These are phyloP conservation scores for Tineola bisselliella DNA, from an alignment of 2,888 invertebrate species.

Conservation along the genomic window DNA sequence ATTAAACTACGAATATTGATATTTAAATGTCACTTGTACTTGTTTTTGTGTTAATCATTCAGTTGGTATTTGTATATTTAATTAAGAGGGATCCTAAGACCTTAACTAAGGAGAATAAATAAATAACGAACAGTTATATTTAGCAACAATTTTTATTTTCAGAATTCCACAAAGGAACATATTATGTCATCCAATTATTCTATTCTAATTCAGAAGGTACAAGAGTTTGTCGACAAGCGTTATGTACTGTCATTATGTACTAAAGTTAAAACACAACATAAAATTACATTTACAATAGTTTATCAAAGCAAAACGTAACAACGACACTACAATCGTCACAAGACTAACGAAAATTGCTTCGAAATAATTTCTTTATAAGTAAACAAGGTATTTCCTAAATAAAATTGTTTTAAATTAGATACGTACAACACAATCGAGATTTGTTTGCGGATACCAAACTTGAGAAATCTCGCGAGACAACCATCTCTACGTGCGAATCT, in stretches of 20 bases:
- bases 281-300: background rate
- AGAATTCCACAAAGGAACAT: constrained; percentile 67
- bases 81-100: background rate
- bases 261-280: constrained; percentile 7
- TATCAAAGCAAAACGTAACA: constrained; percentile 6
- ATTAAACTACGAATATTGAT: background rate
- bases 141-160: constrained; percentile 70
- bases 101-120: background rate
- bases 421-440: background rate
- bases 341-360: background rate
- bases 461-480: background rate
- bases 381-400: background rate
- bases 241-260: constrained; percentile 3
- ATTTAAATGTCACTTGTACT: constrained; percentile 4
- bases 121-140: constrained; percentile 27
- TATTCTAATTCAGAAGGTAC: constrained; percentile 42
- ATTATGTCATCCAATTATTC: constrained; percentile 53
- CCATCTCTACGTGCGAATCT: background rate
- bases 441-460: background rate
- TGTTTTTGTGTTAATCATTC: no score
- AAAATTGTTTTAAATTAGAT: background rate
- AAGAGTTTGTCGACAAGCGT: background rate
- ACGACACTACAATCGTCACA: background rate
- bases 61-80: background rate
- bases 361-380: background rate